These are phyloP conservation scores for Procambarus clarkii DNA, from an alignment of 1,140 invertebrate species.

Conservation along the genomic window DNA sequence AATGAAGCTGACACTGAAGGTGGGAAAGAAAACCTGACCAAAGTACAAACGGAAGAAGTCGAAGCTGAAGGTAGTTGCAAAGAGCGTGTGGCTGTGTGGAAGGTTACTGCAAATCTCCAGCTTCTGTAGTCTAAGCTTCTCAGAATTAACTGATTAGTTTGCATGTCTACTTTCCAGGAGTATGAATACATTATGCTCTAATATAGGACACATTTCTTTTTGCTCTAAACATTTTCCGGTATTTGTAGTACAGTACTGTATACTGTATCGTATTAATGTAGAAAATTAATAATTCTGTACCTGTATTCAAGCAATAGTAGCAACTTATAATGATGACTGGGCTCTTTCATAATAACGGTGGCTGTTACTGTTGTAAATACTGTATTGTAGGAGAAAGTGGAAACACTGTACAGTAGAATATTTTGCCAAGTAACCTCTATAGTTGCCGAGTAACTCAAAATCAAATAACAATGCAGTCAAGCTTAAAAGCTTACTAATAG, in stretches of 20 bases:
- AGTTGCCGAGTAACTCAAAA: too few species aligned
- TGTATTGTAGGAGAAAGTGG: background rate
- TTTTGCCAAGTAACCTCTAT: too few species aligned
- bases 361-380: background rate
- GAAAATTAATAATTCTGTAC: background rate
- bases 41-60: slow-evolving; percentile 18
- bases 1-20: background rate
- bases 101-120: background rate
- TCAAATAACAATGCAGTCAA: too few species aligned
- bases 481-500: too few species aligned
- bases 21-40: slow-evolving; percentile 1
- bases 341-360: background rate
- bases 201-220: background rate
- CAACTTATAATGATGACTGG: background rate
- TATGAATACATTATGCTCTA: background rate
- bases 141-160: slow-evolving; percentile 1
- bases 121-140: slow-evolving; percentile 11
- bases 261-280: background rate
- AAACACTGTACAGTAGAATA: too few species aligned
- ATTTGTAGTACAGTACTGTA: background rate
- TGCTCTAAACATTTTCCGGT: background rate
- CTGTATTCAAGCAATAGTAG: background rate
- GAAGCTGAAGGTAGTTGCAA: slow-evolving; percentile 31
- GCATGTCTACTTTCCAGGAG: background rate
- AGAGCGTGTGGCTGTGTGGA: background rate